Evolutionary conservation across 2,888 invertebrate species (phyloP), one percentile per base, ranked within the genome.

Genomic region (Meteorus colon): DNA sequence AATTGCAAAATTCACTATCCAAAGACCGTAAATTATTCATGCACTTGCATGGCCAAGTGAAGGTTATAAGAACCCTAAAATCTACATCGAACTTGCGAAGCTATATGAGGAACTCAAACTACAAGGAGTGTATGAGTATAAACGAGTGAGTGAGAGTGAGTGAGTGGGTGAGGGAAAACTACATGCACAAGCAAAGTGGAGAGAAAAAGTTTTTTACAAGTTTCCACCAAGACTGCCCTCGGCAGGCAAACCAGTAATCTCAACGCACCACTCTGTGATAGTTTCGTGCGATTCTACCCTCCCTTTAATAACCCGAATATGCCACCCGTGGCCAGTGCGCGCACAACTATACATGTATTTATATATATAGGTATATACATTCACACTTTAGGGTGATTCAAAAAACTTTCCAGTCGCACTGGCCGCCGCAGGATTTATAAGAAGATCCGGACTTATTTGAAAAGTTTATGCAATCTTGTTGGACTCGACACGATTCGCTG

Each of bases 401-500:
- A 73, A 73, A 73, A 73, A 55, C 27, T 73, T 76, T 69, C 34
- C 62, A 65, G 65, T 68, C 65, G 68, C 67, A 34, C 37, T 29
- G 48, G 73, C 77, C 31, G 60, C 55, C 37, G 34, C 63, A 75
- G 80, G 84, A 86, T 85, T 85, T 84, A 84, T 84, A 82, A 83
- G 80, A 82, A 81, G 77, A 82, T 84, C 81, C 78, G 79, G 81
- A 84, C 82, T 87, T 87, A 87, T 87, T 87, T 84, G 87, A 84
- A 87, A 88, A 88, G 86, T 87, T 88, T 83, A 82, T 85, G 85
- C 85, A 86, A 87, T 87, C 83, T 83, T 78, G 68, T 80, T 72
- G 74, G 71, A 71, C 73, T 74, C 73, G 77, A 80, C 76, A 78
- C 78, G 74, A 73, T 77, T 73, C 67, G 69, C 74, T 79, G 82